phyloP scores from a whole-genome alignment of 2,113 vertebrate species.

The Semnopithecus entellus region DNA sequence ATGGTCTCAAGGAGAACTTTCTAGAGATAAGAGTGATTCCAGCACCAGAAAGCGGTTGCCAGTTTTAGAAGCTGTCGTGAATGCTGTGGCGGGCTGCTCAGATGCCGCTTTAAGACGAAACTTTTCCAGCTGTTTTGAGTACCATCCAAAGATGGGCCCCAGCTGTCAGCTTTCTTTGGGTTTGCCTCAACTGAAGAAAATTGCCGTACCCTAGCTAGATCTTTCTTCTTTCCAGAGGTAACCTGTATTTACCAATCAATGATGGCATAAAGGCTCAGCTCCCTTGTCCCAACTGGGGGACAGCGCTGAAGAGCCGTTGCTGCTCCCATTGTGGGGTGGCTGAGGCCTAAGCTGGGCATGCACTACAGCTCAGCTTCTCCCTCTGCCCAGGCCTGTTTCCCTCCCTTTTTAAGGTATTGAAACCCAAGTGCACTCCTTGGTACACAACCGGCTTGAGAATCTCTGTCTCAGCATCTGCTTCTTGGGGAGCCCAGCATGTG shows the following conservation, averaged over 20 bases:
- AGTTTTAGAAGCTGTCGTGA: fast-evolving
- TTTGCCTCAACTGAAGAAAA: neutral
- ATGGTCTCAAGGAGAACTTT: neutral
- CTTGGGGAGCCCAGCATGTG: neutral
- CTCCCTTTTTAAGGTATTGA: no score
- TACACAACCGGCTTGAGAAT: neutral
- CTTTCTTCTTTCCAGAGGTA: neutral
- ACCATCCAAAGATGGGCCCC: neutral
- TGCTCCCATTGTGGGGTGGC: neutral
- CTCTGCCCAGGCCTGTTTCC: neutral
- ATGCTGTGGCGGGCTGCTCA: neutral
- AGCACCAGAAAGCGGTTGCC: neutral
- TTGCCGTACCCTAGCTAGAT: neutral
- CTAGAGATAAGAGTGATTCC: neutral
- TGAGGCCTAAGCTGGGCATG: neutral
- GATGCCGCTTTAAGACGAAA: neutral
- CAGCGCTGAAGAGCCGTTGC: neutral
- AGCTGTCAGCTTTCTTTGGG: neutral
- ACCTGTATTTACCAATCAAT: neutral
- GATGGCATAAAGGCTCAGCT: neutral
- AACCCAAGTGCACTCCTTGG: neutral
- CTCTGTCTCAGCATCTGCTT: neutral
- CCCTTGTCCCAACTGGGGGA: neutral
- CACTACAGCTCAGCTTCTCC: neutral
- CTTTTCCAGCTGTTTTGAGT: neutral